These are phyloP conservation scores for Drosophila merina DNA, from an alignment of 2,888 invertebrate species.

Conservation along the genomic window DNA sequence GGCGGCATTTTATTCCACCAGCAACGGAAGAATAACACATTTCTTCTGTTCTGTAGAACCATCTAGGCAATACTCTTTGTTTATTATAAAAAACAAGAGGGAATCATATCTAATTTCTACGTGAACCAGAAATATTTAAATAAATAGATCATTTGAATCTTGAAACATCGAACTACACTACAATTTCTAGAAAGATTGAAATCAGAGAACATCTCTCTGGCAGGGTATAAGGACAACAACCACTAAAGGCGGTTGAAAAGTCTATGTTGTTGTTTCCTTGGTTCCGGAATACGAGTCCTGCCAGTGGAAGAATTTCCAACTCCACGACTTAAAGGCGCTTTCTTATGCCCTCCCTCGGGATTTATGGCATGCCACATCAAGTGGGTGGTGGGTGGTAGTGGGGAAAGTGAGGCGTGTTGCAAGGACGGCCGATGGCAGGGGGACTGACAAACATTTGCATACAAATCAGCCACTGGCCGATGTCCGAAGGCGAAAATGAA, in stretches of 20 bases:
- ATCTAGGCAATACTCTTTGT: not conserved
- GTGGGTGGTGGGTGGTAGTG: constrained; percentile 24
- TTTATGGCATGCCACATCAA: constrained; percentile 68
- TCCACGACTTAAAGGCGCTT: constrained; percentile 40
- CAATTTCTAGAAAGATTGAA: too few species aligned
- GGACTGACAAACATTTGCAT: constrained; percentile 48
- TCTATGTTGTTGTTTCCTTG: constrained; percentile 70
- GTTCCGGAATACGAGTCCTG: constrained; percentile 41
- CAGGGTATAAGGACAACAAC: constrained; percentile 21
- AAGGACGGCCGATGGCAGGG: constrained; percentile 2
- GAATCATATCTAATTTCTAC: not conserved
- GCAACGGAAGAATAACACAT: constrained; percentile 39
- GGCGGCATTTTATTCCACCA: constrained; percentile 69
- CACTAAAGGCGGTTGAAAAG: constrained; percentile 30
- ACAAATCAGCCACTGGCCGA: constrained; percentile 37
- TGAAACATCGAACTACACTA: too few species aligned
- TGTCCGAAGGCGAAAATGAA: constrained; percentile 72
- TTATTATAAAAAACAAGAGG: not conserved
- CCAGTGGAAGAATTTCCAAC: constrained; percentile 49
- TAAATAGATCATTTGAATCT: too few species aligned
- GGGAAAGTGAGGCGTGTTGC: constrained; percentile 39
- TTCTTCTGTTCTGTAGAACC: too few species aligned
- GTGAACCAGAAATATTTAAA: not conserved
- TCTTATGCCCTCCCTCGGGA: constrained; percentile 46
- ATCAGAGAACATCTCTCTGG: too few species aligned